A percentile compares a stretch with the other conserved stretches of the same genome.
phyloP scores from a whole-genome alignment of 2,797 vertebrate species.

The Erithacus rubecula region DNA sequence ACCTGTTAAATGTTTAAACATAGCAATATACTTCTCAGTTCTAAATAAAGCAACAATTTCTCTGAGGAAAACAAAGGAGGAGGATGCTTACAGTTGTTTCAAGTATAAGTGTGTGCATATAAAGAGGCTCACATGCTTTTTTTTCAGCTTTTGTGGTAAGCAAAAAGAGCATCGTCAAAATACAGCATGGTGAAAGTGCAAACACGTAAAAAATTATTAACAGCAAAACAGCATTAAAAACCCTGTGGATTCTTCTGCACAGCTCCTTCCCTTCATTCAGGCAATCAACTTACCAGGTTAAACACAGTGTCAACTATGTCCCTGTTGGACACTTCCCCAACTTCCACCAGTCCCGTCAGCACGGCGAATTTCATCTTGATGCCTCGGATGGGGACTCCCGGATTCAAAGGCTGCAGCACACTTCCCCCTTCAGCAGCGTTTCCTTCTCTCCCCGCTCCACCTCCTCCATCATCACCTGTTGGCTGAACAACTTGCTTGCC shows the following conservation, averaged over 20 bases:
- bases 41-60: neutral
- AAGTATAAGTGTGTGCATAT: neutral
- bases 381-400: conserved; percentile 89
- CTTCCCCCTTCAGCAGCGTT: conserved; percentile 60
- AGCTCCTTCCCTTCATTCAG: fast-evolving
- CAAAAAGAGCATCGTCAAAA: neutral
- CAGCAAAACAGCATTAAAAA: neutral
- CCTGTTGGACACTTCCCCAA: conserved; percentile 92
- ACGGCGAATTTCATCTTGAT: conserved; percentile 97
- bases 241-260: neutral
- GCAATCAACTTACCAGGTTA: conserved; percentile 89
- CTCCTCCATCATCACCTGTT: conserved; percentile 74
- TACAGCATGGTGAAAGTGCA: fast-evolving
- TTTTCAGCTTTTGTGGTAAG: neutral
- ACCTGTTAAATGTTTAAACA: conserved; percentile 30
- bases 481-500: conserved; percentile 73
- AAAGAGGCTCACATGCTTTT: neutral
- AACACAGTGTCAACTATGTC: conserved; percentile 96
- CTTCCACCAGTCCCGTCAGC: conserved; percentile 90
- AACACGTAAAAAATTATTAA: neutral
- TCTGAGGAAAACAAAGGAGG: neutral
- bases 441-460: conserved; percentile 69
- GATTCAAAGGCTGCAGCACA: conserved; percentile 76
- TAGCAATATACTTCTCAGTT: neutral
- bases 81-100: neutral